Evolutionary conservation across 2,113 vertebrate genomes (phyloP).

Genomic region (Dasyornis broadbenti): DNA sequence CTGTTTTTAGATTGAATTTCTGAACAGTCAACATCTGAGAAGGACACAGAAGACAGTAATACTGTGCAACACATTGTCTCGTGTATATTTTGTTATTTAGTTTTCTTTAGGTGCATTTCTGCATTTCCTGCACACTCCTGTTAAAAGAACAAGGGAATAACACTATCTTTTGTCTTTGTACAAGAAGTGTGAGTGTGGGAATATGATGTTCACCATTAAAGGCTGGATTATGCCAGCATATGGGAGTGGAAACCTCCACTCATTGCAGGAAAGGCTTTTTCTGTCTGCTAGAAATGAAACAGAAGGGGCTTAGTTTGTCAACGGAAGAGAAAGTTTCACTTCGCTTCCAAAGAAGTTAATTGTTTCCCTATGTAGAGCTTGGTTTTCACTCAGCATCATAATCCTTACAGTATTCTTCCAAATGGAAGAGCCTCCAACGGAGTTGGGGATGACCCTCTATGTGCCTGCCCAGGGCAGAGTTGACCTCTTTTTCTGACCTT

Average conservation of each 20-base stretch:
- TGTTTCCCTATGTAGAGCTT: neutral
- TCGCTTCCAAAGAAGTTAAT: neutral
- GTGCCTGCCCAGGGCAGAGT: neutral
- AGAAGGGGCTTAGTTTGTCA: neutral
- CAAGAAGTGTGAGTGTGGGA: neutral
- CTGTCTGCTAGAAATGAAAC: neutral
- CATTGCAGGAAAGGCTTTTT: neutral
- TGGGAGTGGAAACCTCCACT: neutral
- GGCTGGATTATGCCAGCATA: accelerated
- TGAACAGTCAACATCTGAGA: neutral
- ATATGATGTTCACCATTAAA: neutral
- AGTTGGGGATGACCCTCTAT: neutral
- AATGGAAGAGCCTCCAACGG: neutral
- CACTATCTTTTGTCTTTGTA: neutral
- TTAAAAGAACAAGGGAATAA: neutral
- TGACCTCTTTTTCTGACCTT: neutral
- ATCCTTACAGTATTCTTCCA: neutral
- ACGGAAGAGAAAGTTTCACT: neutral
- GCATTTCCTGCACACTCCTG: neutral
- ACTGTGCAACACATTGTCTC: neutral
- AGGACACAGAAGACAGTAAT: neutral
- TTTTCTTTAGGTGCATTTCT: neutral
- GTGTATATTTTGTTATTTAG: neutral
- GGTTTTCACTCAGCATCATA: neutral
- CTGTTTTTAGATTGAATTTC: neutral